A percentile compares a stretch with the other conserved stretches of the same genome.
Conservation (phyloP, 2,113 vertebrate species). For the Cyrtonyx montezumae region DNA sequence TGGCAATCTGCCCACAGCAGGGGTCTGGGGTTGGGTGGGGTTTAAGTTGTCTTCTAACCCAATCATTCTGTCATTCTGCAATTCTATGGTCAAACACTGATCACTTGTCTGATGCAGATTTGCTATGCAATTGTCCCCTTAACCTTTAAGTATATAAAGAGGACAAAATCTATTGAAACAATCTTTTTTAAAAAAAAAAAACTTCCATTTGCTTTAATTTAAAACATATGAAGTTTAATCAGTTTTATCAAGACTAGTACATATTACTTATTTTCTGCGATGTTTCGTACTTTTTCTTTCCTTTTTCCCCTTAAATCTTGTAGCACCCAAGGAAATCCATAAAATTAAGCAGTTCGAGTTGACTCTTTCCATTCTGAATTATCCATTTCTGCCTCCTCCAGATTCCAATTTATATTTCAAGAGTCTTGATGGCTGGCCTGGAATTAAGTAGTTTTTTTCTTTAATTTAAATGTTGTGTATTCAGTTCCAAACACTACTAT, state of each 20-base stretch:
- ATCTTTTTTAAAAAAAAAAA: not conserved
- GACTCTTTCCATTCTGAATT: constrained; percentile 12
- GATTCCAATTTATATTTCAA: constrained; percentile 47
- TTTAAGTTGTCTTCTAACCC: not conserved
- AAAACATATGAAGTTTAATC: not conserved
- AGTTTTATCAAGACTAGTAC: not conserved
- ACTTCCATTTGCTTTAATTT: not conserved
- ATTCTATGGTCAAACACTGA: not conserved
- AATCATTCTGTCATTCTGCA: not conserved
- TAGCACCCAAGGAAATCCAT: not conserved
- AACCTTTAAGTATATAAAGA: not conserved
- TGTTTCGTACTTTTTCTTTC: not conserved
- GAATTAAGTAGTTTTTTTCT: constrained; percentile 18
- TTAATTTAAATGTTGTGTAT: constrained; percentile 41
- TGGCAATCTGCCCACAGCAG: not conserved
- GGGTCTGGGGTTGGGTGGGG: not conserved
- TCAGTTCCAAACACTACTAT: constrained; percentile 36
- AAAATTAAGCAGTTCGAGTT: not conserved
- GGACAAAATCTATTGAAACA: not conserved
- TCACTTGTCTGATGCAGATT: not conserved
- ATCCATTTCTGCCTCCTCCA: constrained; percentile 14
- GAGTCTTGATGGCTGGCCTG: not conserved
- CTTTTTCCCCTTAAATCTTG: not conserved
- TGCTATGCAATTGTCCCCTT: not conserved
- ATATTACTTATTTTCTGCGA: not conserved